Percentiles rank a stretch among this genome's conserved stretches.
Conservation (phyloP, 2,113 vertebrate genomes). For the Peromyscus leucopus region DNA sequence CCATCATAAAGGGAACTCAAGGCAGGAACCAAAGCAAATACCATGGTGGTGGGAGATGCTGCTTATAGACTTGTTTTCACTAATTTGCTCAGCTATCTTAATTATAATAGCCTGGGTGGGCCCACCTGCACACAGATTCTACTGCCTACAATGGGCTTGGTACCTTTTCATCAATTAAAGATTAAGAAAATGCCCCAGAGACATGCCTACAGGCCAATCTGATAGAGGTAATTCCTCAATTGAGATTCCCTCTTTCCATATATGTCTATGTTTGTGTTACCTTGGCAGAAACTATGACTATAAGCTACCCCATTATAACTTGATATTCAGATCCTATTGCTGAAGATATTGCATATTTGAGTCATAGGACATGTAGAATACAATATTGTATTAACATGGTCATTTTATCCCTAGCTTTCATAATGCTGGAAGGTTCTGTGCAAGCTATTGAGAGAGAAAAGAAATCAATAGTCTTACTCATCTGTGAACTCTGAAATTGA, state of each 20-base stretch:
- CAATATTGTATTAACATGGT: not conserved
- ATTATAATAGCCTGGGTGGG: not conserved
- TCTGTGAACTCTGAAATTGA: not conserved
- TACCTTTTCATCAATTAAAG: not conserved
- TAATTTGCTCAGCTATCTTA: not conserved
- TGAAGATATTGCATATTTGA: not conserved
- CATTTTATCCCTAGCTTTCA: not conserved
- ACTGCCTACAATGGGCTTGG: not conserved
- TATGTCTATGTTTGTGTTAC: not conserved
- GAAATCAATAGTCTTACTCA: not conserved
- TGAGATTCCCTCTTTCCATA: not conserved
- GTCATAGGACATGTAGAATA: not conserved
- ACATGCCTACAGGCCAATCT: not conserved
- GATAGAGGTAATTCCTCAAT: not conserved
- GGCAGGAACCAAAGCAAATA: not conserved
- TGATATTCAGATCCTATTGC: not conserved
- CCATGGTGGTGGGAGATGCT: not conserved
- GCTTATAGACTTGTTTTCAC: not conserved
- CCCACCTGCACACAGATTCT: not conserved
- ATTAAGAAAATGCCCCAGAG: not conserved
- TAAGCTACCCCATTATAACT: not conserved
- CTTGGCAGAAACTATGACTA: not conserved
- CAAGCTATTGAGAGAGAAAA: not conserved
- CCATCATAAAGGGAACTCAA: not conserved
- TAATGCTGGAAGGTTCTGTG: not conserved